These are phyloP conservation scores for Pachyuromys duprasi DNA, from an alignment of 2,797 vertebrate genomes.

Conservation along the genomic window DNA sequence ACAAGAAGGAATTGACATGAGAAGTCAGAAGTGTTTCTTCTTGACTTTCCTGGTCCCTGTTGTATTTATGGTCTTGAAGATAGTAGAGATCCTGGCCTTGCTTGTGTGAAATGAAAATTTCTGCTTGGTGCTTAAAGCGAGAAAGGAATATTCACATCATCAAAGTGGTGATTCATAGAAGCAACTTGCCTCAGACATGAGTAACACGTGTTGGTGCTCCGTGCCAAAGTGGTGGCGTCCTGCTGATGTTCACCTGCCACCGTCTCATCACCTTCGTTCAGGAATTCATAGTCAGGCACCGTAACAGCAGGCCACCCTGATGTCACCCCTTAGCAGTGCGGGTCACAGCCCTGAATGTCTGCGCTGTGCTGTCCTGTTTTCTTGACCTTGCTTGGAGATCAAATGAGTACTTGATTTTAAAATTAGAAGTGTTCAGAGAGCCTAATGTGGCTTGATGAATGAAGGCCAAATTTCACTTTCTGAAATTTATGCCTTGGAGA, in stretches of 20 bases:
- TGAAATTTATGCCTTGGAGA: constrained; percentile 75
- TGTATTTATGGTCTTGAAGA: constrained; percentile 82
- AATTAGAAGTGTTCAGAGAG: constrained; percentile 84
- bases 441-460: constrained; percentile 79
- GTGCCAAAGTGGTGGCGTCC: constrained; percentile 84
- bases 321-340: constrained; percentile 80
- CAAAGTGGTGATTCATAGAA: constrained; percentile 85
- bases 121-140: constrained; percentile 73
- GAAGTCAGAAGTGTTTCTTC: constrained; percentile 83
- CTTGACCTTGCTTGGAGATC: constrained; percentile 88
- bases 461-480: constrained; percentile 83
- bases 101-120: constrained; percentile 85
- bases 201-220: constrained; percentile 75
- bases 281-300: constrained; percentile 88
- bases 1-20: constrained; percentile 82
- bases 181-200: constrained; percentile 79
- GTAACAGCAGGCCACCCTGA: constrained; percentile 87
- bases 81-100: constrained; percentile 80
- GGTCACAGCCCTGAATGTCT: constrained; percentile 85
- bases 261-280: constrained; percentile 88
- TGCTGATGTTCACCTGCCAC: constrained; percentile 86
- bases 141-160: constrained; percentile 82
- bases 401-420: constrained; percentile 86
- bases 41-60: constrained; percentile 70
- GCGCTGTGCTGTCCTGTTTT: constrained; percentile 82